A percentile compares a stretch with the other conserved stretches of the same genome.
Evolutionary conservation across 2,113 vertebrate species (phyloP).

Genomic region (Oncorhynchus tshawytscha): DNA sequence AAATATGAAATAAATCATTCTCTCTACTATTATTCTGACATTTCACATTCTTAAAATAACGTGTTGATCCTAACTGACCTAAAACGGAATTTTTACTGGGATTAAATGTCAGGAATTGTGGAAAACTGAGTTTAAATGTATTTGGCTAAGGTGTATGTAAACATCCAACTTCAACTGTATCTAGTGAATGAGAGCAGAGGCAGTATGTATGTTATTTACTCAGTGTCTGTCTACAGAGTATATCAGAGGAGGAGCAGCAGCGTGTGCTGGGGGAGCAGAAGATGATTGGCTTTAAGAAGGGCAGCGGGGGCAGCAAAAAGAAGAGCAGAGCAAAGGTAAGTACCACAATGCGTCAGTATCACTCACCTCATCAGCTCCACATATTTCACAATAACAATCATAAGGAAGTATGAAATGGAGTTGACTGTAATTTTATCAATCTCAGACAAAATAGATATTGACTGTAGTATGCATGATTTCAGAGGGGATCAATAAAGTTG

Average conservation of each 20-base stretch:
- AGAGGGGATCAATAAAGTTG: no score
- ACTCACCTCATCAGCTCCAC: background rate
- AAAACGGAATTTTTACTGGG: no score
- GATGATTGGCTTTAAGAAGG: constrained; percentile 84
- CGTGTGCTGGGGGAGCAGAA: constrained; percentile 93
- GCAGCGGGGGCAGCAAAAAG: constrained; percentile 82
- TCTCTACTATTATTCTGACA: no score
- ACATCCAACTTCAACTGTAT: background rate
- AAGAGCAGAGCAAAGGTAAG: constrained; percentile 84
- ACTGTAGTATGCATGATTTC: background rate
- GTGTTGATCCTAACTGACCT: no score
- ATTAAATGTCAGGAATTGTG: no score
- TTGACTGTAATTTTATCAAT: background rate
- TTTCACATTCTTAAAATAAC: no score
- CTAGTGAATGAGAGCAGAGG: no score
- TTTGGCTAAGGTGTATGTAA: no score
- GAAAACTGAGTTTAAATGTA: no score
- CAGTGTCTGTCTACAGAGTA: constrained; percentile 71
- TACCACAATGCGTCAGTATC: background rate
- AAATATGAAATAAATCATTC: no score
- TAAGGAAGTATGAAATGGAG: background rate
- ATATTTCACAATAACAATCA: background rate
- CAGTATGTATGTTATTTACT: background rate
- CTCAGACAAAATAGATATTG: background rate
- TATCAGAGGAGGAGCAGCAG: constrained; percentile 92